Percentiles rank a stretch among this genome's conserved stretches.
Evolutionary conservation across 92 coral and sea anemone genomes (phyloP).

Genomic region (Galaxea fascicularis): DNA sequence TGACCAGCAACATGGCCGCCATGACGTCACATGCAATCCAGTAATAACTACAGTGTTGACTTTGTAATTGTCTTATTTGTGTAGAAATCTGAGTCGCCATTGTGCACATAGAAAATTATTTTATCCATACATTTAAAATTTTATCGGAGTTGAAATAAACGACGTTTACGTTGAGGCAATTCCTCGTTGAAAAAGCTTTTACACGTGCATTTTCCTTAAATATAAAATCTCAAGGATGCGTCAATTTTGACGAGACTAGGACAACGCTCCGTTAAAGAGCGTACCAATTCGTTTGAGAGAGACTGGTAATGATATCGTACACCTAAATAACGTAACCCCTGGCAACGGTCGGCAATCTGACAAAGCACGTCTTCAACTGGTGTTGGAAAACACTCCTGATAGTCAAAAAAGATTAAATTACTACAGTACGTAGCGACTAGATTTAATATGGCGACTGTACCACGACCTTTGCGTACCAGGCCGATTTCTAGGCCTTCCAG

Average conservation of each 20-base stretch:
- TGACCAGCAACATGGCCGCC: too few species aligned
- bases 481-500: constrained; percentile 77
- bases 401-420: constrained; percentile 57
- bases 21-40: too few species aligned
- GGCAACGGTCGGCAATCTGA: constrained; percentile 67
- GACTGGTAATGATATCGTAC: constrained; percentile 49
- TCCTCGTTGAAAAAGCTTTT: not conserved
- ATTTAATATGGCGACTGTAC: constrained; percentile 57
- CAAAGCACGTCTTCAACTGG: constrained; percentile 62
- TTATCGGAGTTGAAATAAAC: too few species aligned
- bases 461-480: constrained; percentile 73
- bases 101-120: too few species aligned
- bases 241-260: constrained; percentile 56
- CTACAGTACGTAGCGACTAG: constrained; percentile 69
- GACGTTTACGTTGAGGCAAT: too few species aligned
- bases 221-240: constrained; percentile 60
- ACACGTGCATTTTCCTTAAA: not conserved
- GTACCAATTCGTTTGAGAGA: constrained; percentile 44
- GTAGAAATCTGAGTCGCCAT: too few species aligned
- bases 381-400: constrained; percentile 55
- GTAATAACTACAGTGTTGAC: too few species aligned
- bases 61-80: too few species aligned
- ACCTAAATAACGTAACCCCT: constrained; percentile 39
- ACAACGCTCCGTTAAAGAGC: constrained; percentile 38
- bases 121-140: too few species aligned